A percentile compares a stretch with the other conserved stretches of the same genome.
These are phyloP conservation scores for Urophycis tenuis DNA, from an alignment of 2,797 vertebrate genomes.

Conservation along the genomic window DNA sequence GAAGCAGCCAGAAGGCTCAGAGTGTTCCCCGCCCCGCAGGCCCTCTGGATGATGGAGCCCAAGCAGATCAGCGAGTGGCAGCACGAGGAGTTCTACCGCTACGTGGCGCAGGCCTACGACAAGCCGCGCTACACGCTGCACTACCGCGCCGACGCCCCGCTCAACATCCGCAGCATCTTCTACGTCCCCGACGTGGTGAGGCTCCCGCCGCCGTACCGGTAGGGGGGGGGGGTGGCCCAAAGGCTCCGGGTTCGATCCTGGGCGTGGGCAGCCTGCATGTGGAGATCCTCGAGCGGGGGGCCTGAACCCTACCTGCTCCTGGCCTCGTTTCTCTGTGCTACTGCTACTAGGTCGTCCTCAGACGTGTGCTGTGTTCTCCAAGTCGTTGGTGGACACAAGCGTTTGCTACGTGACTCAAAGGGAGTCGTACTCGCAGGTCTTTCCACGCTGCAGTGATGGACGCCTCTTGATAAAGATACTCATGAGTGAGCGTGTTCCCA, in stretches of 20 bases:
- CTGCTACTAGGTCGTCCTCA: no score
- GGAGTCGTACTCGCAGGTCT: no score
- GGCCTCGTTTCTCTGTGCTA: no score
- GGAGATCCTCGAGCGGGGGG: no score
- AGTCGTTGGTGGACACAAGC: no score
- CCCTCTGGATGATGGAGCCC: slow-evolving; percentile 93
- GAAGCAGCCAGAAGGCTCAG: no score
- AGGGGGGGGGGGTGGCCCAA: not conserved
- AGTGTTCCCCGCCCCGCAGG: slow-evolving; percentile 67
- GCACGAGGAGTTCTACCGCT: slow-evolving; percentile 95
- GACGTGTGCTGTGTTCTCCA: no score
- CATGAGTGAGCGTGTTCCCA: not conserved
- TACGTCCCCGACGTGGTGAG: slow-evolving; percentile 86
- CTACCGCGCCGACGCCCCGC: slow-evolving; percentile 86
- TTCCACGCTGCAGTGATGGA: no score
- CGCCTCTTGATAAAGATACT: not conserved
- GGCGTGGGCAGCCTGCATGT: no score
- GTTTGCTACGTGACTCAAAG: no score
- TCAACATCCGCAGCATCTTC: slow-evolving; percentile 95
- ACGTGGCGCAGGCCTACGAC: slow-evolving; percentile 80
- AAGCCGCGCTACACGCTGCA: slow-evolving; percentile 89
- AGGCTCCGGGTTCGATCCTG: no score
- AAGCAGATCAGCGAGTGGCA: slow-evolving; percentile 87
- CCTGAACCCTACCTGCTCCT: no score
- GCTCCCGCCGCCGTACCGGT: not conserved